phyloP scores from a whole-genome alignment of 2,888 invertebrate species.

The Keiferia lycopersicella region DNA sequence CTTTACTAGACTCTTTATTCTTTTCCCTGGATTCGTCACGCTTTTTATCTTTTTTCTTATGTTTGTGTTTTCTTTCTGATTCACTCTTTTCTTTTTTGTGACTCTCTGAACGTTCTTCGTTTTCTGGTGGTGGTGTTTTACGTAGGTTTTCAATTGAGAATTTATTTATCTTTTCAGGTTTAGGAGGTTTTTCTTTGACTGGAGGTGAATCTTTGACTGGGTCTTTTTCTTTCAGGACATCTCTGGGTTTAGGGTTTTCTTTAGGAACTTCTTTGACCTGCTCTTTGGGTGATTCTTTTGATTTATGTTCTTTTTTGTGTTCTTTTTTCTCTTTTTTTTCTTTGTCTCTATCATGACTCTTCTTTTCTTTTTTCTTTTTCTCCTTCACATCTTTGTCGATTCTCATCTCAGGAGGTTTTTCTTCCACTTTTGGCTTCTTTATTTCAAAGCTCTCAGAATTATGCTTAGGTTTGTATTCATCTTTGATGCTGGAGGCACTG shows the following conservation, averaged over 20 bases:
- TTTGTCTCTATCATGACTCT: slow-evolving; percentile 83
- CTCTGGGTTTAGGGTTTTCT: slow-evolving; percentile 57
- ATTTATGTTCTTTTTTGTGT: slow-evolving; percentile 80
- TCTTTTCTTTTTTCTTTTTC: slow-evolving; percentile 83
- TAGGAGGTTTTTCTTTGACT: slow-evolving; percentile 63
- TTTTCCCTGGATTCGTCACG: slow-evolving; percentile 83
- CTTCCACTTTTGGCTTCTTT: slow-evolving; percentile 71
- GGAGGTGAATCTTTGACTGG: slow-evolving; percentile 57
- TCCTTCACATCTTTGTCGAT: slow-evolving; percentile 77
- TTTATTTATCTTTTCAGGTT: slow-evolving; percentile 71
- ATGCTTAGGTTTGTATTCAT: slow-evolving; percentile 69
- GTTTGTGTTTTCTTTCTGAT: slow-evolving; percentile 80
- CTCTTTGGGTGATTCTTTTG: slow-evolving; percentile 71
- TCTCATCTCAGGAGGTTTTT: slow-evolving; percentile 78
- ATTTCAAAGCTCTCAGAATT: slow-evolving; percentile 55
- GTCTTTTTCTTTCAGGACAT: slow-evolving; percentile 63
- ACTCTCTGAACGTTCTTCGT: slow-evolving; percentile 58
- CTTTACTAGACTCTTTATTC: slow-evolving; percentile 79
- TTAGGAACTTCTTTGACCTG: slow-evolving; percentile 59
- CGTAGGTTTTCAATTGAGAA: slow-evolving; percentile 75
- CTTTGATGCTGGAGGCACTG: slow-evolving; percentile 71
- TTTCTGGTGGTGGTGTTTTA: slow-evolving; percentile 71
- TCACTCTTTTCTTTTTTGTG: slow-evolving; percentile 78
- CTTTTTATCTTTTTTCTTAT: slow-evolving; percentile 85
- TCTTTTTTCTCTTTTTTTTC: slow-evolving; percentile 82